These are phyloP conservation scores for Geotrupes spiniger DNA, from an alignment of 2,888 invertebrate species.

Conservation along the genomic window DNA sequence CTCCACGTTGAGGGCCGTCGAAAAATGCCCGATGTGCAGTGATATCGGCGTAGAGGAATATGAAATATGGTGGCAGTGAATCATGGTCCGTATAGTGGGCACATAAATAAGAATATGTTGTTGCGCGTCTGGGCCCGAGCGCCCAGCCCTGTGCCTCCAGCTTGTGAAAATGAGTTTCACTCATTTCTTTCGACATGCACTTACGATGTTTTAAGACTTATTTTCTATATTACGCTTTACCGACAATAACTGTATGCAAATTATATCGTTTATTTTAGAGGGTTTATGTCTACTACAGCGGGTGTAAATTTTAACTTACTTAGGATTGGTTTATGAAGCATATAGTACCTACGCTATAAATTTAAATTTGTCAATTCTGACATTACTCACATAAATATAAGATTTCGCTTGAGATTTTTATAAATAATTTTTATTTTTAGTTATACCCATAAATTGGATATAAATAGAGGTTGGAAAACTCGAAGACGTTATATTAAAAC, in stretches of 20 bases:
- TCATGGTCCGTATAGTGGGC: slow-evolving; percentile 31
- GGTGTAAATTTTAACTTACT: too few relatives aligned
- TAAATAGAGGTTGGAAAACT: too few relatives aligned
- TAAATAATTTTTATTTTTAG: too few relatives aligned
- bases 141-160: slow-evolving; percentile 25
- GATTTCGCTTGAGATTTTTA: too few relatives aligned
- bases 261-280: slow-evolving; percentile 21
- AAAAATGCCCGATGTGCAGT: slow-evolving; percentile 23
- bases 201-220: slow-evolving; percentile 10
- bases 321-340: too few relatives aligned
- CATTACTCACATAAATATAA: too few relatives aligned
- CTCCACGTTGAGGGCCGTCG: slow-evolving; percentile 16
- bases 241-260: slow-evolving; percentile 19
- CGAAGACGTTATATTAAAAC: too few relatives aligned
- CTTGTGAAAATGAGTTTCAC: slow-evolving; percentile 31
- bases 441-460: too few relatives aligned
- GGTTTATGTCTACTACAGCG: slow-evolving; percentile 8
- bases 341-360: too few relatives aligned
- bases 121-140: slow-evolving; percentile 14
- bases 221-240: slow-evolving; percentile 5
- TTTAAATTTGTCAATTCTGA: too few relatives aligned
- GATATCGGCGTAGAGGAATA: slow-evolving; percentile 35
- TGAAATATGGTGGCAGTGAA: slow-evolving; percentile 40
- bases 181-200: slow-evolving; percentile 26
- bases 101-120: slow-evolving; percentile 32